Evolutionary conservation across 2,113 vertebrate genomes (phyloP).

Genomic region (Arizona elegans): DNA sequence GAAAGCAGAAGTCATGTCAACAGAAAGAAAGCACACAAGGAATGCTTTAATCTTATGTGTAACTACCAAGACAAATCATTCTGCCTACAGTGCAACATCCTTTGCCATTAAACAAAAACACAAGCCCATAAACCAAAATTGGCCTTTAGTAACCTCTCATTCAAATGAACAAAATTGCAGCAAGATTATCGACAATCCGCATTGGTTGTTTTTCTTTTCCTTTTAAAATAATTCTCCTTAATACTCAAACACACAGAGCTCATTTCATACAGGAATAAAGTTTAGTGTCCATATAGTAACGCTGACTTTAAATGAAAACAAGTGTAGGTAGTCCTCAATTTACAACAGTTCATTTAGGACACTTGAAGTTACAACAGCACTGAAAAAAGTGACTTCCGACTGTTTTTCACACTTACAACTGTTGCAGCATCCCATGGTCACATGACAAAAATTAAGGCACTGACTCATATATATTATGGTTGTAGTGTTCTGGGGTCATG

Average conservation of each 20-base stretch:
- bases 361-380: background rate
- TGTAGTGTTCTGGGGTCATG: background rate
- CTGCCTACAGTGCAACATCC: constrained; percentile 22
- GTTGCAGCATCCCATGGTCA: background rate
- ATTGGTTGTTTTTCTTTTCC: background rate
- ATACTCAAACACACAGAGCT: accelerated
- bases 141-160: background rate
- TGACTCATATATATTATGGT: background rate
- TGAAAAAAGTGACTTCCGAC: background rate
- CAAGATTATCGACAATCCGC: background rate
- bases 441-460: background rate
- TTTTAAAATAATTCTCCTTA: background rate
- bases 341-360: background rate
- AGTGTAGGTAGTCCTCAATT: background rate
- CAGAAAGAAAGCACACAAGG: constrained; percentile 56
- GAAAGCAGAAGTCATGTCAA: constrained; percentile 65
- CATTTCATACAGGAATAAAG: background rate
- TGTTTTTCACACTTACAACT: background rate
- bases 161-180: constrained; percentile 1
- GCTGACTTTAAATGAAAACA: background rate
- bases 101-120: background rate
- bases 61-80: constrained; percentile 34
- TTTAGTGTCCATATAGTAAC: background rate
- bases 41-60: constrained; percentile 64
- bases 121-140: background rate